These are phyloP conservation scores for Odontesthes bonariensis DNA, from an alignment of 2,113 vertebrate species.

Conservation along the genomic window DNA sequence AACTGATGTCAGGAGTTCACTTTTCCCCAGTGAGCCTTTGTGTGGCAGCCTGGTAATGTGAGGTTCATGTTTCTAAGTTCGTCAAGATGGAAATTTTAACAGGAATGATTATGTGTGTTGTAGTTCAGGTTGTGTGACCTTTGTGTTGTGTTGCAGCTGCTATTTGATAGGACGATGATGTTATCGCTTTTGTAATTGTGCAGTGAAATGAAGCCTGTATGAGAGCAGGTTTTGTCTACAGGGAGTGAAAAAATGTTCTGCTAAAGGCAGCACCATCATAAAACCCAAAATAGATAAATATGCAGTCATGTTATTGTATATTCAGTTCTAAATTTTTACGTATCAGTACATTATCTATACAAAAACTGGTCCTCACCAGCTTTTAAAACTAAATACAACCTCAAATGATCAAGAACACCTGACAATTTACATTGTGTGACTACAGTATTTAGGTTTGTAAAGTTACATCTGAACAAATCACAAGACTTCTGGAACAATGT, in stretches of 20 bases:
- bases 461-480: no score
- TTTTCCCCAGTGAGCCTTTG: not conserved
- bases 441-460: no score
- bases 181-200: constrained; percentile 1
- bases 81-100: not conserved
- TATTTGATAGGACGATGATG: not conserved
- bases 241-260: not conserved
- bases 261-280: not conserved
- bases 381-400: no score
- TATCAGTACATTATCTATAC: no score
- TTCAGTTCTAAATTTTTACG: no score
- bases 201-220: not conserved
- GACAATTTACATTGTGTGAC: no score
- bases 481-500: no score
- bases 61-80: not conserved
- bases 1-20: not conserved
- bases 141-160: not conserved
- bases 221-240: not conserved
- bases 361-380: no score
- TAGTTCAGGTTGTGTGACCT: not conserved
- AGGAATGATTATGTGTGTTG: not conserved
- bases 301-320: no score
- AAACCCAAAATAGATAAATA: no score
- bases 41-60: not conserved
- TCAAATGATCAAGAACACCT: no score